Base-by-base conservation (phyloP, 2,888 invertebrate species). In the Napeogenes inachia region DNA sequence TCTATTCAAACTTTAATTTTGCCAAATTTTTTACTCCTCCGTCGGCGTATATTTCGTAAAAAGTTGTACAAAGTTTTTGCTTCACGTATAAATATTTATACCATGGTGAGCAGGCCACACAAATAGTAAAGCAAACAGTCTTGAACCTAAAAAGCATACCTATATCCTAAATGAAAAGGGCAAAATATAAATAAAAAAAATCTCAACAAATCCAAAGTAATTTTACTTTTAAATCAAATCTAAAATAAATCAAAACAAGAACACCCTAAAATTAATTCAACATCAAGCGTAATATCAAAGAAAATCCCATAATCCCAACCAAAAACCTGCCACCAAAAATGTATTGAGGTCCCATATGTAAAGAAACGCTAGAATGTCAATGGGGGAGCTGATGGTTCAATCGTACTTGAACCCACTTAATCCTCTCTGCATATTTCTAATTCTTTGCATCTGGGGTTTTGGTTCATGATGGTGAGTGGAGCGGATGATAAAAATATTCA, bases 371-470 rank as follows among this genome's bases (percentile, higher is more conserved):
- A 74, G 73, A 80, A 82, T 78, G 79, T 79, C 80, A 80, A 77
- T 77, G 70, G 76, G 76, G 79, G 73, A 65, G 71, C 66, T 68
- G 69, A 68, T 65, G 68, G 71, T 70, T 67, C 67, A 79, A 77
- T 73, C 74, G 63, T 67, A 67, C 70, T 70, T 64, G 71, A 80
- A 76, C 72, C 78, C 79, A 81, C 80, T 82, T 84, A 84, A 84
- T 84, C 84, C 82, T 70, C 69, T 70, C 73, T 74, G 79, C 78
- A 79, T 80, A 78, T 79, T 77, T 80, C 76, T 83, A 82, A 83
- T 83, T 81, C 81, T 78, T 71, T 78, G 73, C 83, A 84, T 82
- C 84, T 83, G 84, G 76, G 84, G 73, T 77, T 76, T 65, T 47
- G 13, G 8, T 42, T 10, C 3, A 42, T 53, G 47, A 13, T 33